Base-by-base conservation (phyloP, 2,113 vertebrate species). In the Cephalopterus ornatus region DNA sequence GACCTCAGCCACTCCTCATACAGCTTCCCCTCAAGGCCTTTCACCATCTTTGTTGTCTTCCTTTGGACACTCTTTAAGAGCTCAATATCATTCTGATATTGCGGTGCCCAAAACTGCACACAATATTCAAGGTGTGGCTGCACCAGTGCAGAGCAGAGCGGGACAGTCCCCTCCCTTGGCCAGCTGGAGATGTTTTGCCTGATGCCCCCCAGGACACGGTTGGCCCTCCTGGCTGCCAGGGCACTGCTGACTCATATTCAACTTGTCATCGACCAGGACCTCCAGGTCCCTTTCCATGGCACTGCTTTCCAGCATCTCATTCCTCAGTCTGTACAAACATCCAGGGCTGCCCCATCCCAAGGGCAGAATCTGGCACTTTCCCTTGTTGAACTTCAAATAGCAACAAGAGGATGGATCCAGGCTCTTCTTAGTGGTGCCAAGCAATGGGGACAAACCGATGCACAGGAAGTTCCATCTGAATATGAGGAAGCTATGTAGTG, bases 391-490 rank as follows among this genome's bases (percentile, higher is more conserved):
- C 39, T 28, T 62, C 16, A 20, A 19, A 39, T 12, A 11, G 11
- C 17, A 39, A 30, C 12, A 9, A 21, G 28, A 59, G 15, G 37
- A 46, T n/a, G 8, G 28, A 53, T 7, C 19, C 61, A 82, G 15
- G 33, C 10, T 74, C 37, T 39, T 61, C 28, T n/a, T 30, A 12
- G 10, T 52, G 39, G 15, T 81, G 24, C 3, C 58, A 24, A n/a
- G 23, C 18, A 33, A 53, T 28, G 46, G 28, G 18, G 37, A n/a
- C 27, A 39, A 21, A 1, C 0, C 26, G 16, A 21, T 8, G 7
- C 8, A 39, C 12, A n/a, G 53, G 32, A 27, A 46, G 7, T 46
- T 52, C 50, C 33, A 39, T 47, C 20, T 39, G 53, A 46, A 59
- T n/a, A 21, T 11, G 21, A n/a, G 23, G 33, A 39, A 52, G 15